Conservation (phyloP, 1,140 invertebrate species). For the Drosophila auraria region DNA sequence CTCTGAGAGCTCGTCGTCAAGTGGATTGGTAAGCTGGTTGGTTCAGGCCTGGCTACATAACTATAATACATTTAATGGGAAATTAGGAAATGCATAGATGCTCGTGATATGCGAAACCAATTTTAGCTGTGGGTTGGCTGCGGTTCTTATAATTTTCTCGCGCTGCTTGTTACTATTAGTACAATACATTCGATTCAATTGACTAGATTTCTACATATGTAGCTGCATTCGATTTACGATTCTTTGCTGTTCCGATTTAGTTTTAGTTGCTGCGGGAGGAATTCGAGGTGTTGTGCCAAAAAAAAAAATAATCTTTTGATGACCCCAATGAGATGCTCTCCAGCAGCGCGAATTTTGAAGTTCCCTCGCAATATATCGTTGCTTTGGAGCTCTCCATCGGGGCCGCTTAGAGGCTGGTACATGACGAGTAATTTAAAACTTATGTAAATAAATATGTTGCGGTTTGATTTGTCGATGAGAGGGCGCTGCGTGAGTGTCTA, state of each 20-base stretch:
- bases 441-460: constrained; percentile 60
- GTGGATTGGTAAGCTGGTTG: constrained; percentile 47
- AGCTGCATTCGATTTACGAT: constrained; percentile 65
- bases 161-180: constrained; percentile 66
- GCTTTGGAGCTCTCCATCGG: background rate
- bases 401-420: constrained; percentile 20
- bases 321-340: background rate
- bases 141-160: constrained; percentile 36
- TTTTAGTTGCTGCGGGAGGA: constrained; percentile 65
- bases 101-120: constrained; percentile 78
- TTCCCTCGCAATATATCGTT: constrained; percentile 5
- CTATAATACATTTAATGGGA: constrained; percentile 77
- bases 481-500: constrained; percentile 47
- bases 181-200: constrained; percentile 82
- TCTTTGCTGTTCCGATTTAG: constrained; percentile 43
- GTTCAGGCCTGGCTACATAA: constrained; percentile 51
- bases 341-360: background rate
- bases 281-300: constrained; percentile 54
- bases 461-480: constrained; percentile 57
- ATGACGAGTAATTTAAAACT: constrained; percentile 48
- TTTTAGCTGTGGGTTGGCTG: constrained; percentile 38
- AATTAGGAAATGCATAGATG: constrained; percentile 65
- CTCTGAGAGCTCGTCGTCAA: constrained; percentile 58
- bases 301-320: constrained; percentile 17
- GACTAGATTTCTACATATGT: constrained; percentile 81